These are phyloP conservation scores for Circaetus gallicus DNA, from an alignment of 2,113 vertebrate species.

Conservation along the genomic window DNA sequence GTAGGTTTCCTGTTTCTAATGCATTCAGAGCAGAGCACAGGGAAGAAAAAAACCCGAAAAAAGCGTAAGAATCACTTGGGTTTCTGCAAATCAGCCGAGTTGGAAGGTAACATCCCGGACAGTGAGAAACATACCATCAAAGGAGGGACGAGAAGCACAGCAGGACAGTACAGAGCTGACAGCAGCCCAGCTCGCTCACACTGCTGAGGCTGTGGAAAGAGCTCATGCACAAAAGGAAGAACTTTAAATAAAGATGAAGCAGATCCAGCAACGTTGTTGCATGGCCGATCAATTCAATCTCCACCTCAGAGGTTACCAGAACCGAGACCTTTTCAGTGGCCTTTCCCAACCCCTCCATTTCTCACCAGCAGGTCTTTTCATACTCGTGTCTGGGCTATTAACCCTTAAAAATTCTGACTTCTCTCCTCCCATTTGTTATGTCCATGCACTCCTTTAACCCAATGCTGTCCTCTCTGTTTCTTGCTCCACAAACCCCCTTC, in stretches of 20 bases:
- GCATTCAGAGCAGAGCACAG: neutral
- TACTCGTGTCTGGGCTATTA: neutral
- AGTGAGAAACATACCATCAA: neutral
- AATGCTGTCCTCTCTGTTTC: neutral
- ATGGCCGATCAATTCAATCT: neutral
- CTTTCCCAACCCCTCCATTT: constrained; percentile 42
- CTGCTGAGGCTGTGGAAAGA: neutral
- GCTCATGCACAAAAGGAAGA: neutral
- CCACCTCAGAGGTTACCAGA: constrained; percentile 30
- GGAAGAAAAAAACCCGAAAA: neutral
- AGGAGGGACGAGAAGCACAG: constrained; percentile 12
- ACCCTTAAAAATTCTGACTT: neutral
- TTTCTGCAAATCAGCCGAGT: neutral
- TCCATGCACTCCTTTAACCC: neutral
- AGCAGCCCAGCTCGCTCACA: neutral
- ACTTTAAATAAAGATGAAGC: constrained; percentile 57
- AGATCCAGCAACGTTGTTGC: neutral
- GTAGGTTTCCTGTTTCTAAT: neutral
- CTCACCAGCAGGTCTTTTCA: constrained; percentile 20
- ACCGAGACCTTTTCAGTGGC: neutral
- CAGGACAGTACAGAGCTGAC: neutral
- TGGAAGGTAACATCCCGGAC: neutral
- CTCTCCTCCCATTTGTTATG: neutral
- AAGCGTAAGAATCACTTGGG: neutral
- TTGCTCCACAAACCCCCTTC: neutral